Conservation (phyloP, 2,888 invertebrate genomes). For the Sialis fuliginosa region DNA sequence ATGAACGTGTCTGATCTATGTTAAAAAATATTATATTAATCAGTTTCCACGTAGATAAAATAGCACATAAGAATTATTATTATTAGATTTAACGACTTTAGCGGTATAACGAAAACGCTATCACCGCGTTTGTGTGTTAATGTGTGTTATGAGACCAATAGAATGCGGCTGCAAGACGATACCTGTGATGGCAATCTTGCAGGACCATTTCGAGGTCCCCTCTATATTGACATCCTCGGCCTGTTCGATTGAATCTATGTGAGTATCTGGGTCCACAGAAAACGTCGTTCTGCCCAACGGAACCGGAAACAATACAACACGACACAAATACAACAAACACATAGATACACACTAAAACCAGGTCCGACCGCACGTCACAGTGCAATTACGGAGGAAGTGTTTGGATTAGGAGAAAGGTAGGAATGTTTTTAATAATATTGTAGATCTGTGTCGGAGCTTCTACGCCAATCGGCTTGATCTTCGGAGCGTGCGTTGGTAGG, state of each 20-base stretch:
- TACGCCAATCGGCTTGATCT: no score
- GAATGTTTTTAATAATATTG: not conserved
- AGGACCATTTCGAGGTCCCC: constrained; percentile 98
- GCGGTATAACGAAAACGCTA: not conserved
- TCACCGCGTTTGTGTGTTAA: not conserved
- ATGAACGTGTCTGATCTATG: no score
- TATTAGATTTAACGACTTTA: no score
- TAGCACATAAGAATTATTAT: no score
- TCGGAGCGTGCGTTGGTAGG: no score
- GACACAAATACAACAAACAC: constrained; percentile 12
- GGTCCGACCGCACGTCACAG: not conserved
- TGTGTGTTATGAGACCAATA: constrained; percentile 16
- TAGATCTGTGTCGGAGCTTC: no score
- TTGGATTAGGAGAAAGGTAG: not conserved
- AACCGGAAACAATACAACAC: constrained; percentile 25
- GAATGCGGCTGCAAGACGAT: constrained; percentile 33
- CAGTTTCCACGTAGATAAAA: no score
- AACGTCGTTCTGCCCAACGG: constrained; percentile 67
- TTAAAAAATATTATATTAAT: no score
- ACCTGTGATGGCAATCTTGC: constrained; percentile 99
- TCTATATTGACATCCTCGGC: constrained; percentile 95
- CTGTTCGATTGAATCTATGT: constrained; percentile 95
- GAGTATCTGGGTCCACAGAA: constrained; percentile 93
- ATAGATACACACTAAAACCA: not conserved
- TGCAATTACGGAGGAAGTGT: not conserved